phyloP scores from a whole-genome alignment of 2,888 invertebrate species.

The Zaprionus lineosus region DNA sequence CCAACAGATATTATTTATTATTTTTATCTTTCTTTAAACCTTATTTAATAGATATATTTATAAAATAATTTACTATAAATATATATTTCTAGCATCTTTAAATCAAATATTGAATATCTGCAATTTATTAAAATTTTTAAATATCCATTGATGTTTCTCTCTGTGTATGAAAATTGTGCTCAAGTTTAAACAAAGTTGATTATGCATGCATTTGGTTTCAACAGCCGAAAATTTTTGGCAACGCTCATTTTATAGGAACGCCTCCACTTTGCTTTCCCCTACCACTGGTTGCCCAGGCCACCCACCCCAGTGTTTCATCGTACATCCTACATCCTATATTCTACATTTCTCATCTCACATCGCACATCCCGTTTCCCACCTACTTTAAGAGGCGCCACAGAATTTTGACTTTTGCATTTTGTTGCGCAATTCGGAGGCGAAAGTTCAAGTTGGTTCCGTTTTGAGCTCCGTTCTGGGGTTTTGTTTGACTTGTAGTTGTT shows the following conservation, averaged over 20 bases:
- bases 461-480: slow-evolving; percentile 30
- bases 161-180: slow-evolving; percentile 50
- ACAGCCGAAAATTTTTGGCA: slow-evolving; percentile 67
- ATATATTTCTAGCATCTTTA: too few species aligned
- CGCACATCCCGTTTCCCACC: too few species aligned
- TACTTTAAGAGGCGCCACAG: slow-evolving; percentile 33
- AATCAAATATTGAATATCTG: too few species aligned
- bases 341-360: too few species aligned
- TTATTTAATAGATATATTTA: too few species aligned
- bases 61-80: too few species aligned
- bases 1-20: too few species aligned
- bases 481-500: slow-evolving; percentile 34
- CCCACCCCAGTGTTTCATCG: too few species aligned
- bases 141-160: neutral
- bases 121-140: neutral
- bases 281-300: too few species aligned
- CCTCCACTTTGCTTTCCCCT: slow-evolving; percentile 16
- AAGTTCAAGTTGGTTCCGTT: slow-evolving; percentile 71
- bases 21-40: too few species aligned
- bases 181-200: slow-evolving; percentile 79
- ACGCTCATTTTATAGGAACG: slow-evolving; percentile 70
- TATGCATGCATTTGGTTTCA: slow-evolving; percentile 79
- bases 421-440: slow-evolving; percentile 70
- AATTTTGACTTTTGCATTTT: slow-evolving; percentile 78
- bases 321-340: too few species aligned